These are phyloP conservation scores for Indicator maculatus DNA, from an alignment of 2,113 vertebrate genomes.

Conservation along the genomic window DNA sequence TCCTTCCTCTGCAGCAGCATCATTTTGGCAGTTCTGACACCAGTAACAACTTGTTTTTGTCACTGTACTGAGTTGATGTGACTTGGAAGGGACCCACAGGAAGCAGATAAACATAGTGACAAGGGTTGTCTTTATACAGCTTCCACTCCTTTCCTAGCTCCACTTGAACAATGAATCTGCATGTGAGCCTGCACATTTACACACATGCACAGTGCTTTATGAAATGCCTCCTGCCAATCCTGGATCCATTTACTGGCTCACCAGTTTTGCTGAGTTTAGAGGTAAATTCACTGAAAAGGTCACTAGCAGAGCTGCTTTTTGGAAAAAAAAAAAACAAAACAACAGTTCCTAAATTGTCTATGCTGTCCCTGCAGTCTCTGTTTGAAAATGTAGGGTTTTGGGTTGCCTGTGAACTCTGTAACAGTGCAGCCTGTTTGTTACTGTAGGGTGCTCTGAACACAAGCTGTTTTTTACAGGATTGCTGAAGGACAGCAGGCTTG, in stretches of 20 bases:
- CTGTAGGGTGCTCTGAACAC: background rate
- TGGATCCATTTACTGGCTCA: background rate
- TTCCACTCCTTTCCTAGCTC: background rate
- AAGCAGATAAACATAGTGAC: slow-evolving; percentile 15
- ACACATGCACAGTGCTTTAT: background rate
- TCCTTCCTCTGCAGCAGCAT: slow-evolving; percentile 20
- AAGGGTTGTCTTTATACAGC: background rate
- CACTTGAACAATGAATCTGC: background rate
- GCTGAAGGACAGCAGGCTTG: background rate
- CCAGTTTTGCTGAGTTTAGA: slow-evolving; percentile 23
- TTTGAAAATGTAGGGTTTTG: slow-evolving; percentile 20
- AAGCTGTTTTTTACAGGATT: background rate
- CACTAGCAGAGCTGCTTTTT: background rate
- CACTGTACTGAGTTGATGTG: slow-evolving; percentile 29
- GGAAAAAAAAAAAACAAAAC: no score
- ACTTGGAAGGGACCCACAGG: slow-evolving; percentile 16
- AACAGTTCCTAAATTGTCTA: background rate
- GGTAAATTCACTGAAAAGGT: slow-evolving; percentile 35
- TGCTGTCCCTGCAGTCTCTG: background rate
- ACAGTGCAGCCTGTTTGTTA: background rate
- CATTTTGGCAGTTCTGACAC: slow-evolving; percentile 49
- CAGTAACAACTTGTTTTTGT: slow-evolving; percentile 61
- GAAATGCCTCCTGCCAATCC: background rate
- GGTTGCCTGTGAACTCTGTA: slow-evolving; percentile 14
- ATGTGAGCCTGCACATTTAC: background rate